These are phyloP conservation scores for Rana temporaria DNA, from an alignment of 2,113 vertebrate species.

Conservation along the genomic window DNA sequence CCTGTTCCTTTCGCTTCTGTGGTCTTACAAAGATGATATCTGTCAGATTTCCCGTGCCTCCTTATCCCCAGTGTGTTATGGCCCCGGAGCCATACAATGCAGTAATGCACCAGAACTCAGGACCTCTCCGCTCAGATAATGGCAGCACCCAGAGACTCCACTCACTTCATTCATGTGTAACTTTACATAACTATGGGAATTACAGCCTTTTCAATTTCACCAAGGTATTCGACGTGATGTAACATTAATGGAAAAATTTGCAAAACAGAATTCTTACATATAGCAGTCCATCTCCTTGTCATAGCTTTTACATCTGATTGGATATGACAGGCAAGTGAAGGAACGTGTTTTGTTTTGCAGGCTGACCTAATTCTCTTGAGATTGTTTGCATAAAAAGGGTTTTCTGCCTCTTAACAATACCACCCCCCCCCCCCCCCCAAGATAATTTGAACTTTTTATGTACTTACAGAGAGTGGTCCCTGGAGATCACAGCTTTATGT, in stretches of 20 bases:
- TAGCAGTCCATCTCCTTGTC: not conserved
- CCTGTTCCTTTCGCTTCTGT: not conserved
- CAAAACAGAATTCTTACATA: conserved; percentile 19
- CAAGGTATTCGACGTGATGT: conserved; percentile 22
- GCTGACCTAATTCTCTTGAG: not conserved
- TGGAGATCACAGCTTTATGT: too few species aligned
- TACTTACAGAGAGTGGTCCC: too few species aligned
- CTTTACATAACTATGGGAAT: conserved; percentile 6
- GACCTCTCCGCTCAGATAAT: not conserved
- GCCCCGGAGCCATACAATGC: not conserved
- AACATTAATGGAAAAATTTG: conserved; percentile 38
- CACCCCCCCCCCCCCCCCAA: not conserved
- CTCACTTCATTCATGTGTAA: conserved; percentile 3
- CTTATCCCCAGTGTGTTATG: conserved; percentile 29
- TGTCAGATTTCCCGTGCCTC: conserved; percentile 21
- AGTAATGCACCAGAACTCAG: conserved; percentile 46
- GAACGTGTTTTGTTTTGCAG: not conserved
- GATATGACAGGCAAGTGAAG: not conserved
- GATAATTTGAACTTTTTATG: too few species aligned
- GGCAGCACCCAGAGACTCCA: not conserved
- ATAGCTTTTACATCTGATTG: not conserved
- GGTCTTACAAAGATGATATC: conserved; percentile 14
- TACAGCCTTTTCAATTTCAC: not conserved
- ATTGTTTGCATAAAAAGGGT: not conserved
- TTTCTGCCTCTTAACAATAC: not conserved